Conservation (phyloP, 1,140 invertebrate species). For the Microplitis demolitor region DNA sequence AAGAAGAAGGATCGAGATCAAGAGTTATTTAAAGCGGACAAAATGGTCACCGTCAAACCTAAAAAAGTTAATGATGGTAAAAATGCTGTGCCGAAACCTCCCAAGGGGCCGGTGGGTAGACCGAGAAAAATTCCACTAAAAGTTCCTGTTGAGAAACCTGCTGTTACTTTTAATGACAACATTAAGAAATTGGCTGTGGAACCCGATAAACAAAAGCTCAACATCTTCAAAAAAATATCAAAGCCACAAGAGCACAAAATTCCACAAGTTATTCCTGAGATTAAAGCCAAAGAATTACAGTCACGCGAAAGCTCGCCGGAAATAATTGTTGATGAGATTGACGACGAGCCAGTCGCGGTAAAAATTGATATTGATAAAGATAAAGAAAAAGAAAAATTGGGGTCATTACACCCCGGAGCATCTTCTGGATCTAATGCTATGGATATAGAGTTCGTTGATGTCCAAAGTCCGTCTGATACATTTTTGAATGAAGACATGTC, state of each 20-base stretch:
- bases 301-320: slow-evolving; percentile 57
- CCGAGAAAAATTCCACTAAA: slow-evolving; percentile 39
- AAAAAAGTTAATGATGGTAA: slow-evolving; percentile 59
- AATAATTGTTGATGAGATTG: slow-evolving; percentile 57
- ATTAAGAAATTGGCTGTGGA: slow-evolving; percentile 76
- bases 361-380: slow-evolving; percentile 38
- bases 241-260: slow-evolving; percentile 68
- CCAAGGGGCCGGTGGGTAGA: too few relatives aligned
- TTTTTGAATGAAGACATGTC: slow-evolving; percentile 64
- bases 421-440: slow-evolving; percentile 56
- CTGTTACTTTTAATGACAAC: slow-evolving; percentile 47
- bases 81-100: slow-evolving; percentile 37
- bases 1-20: slow-evolving; percentile 71
- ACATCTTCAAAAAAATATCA: slow-evolving; percentile 85
- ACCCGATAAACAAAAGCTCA: slow-evolving; percentile 80
- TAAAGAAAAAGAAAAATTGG: slow-evolving; percentile 50
- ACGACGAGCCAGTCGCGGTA: slow-evolving; percentile 27
- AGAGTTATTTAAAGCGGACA: slow-evolving; percentile 60
- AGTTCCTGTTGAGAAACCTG: slow-evolving; percentile 6
- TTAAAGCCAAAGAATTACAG: slow-evolving; percentile 58
- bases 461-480: slow-evolving; percentile 47
- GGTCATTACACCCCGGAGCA: slow-evolving; percentile 36
- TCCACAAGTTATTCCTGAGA: slow-evolving; percentile 56
- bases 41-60: slow-evolving; percentile 56
- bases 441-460: slow-evolving; percentile 42